Conservation (phyloP, 2,113 vertebrate species). For the Hiodon alosoides region DNA sequence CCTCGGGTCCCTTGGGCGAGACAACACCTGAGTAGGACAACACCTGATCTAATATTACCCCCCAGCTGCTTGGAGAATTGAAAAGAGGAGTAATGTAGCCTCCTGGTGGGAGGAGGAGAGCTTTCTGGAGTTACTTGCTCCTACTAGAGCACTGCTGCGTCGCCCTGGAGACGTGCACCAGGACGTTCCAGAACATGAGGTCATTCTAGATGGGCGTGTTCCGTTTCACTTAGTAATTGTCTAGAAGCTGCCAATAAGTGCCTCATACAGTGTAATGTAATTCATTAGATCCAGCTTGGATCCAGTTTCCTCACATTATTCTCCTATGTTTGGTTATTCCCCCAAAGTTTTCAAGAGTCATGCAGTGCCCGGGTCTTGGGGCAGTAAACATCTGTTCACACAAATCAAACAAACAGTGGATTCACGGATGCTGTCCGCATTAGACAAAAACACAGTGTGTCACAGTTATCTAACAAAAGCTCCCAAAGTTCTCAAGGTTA, state of each 20-base stretch:
- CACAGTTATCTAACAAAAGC: no score
- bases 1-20: no score
- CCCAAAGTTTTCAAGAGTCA: neutral
- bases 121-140: neutral
- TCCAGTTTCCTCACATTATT: conserved; percentile 1
- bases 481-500: no score
- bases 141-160: neutral
- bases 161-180: neutral
- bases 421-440: no score
- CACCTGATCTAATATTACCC: no score
- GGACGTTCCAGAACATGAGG: neutral
- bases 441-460: no score
- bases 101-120: no score
- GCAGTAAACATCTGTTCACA: no score
- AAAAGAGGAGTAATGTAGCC: no score
- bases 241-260: conserved; percentile 37
- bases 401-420: no score
- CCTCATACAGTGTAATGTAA: conserved; percentile 13
- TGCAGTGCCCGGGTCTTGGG: neutral
- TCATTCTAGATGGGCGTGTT: conserved; percentile 37
- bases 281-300: neutral
- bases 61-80: no score
- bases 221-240: conserved; percentile 42
- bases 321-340: neutral
- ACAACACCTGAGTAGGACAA: no score